phyloP scores from a whole-genome alignment of 2,797 vertebrate genomes.

The Setipinna tenuifilis region DNA sequence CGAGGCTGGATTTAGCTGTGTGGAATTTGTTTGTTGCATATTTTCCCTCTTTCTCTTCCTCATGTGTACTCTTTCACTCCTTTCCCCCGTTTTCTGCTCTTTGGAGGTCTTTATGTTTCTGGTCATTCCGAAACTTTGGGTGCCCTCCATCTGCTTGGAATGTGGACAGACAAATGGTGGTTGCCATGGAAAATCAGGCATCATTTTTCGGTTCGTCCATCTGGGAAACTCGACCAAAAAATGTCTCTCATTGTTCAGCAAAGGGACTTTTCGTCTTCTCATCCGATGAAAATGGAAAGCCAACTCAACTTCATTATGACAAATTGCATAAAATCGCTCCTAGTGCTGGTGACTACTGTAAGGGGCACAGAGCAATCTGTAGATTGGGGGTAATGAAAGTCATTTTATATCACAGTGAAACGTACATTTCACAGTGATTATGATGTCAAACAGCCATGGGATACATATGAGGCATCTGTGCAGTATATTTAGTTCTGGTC shows the following conservation, averaged over 20 bases:
- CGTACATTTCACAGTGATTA: neutral
- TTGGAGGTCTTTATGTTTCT: constrained; percentile 67
- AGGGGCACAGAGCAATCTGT: neutral
- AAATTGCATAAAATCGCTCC: neutral
- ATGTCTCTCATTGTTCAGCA: constrained; percentile 39
- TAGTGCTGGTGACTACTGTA: constrained; percentile 17
- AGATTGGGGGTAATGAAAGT: neutral
- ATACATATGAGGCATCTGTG: neutral
- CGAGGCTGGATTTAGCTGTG: constrained; percentile 68
- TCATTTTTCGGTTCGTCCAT: constrained; percentile 35
- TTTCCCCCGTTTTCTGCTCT: constrained; percentile 42
- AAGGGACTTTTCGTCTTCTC: constrained; percentile 29
- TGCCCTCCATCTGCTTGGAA: constrained; percentile 60
- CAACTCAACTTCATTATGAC: constrained; percentile 35
- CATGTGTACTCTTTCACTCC: constrained; percentile 22
- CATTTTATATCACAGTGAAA: neutral
- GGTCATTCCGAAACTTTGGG: constrained; percentile 46
- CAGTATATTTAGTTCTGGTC: neutral
- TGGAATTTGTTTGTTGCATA: constrained; percentile 73
- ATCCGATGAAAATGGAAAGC: constrained; percentile 25
- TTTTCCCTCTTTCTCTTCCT: constrained; percentile 57
- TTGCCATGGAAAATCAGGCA: constrained; percentile 52
- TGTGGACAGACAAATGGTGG: constrained; percentile 40
- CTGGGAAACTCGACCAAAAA: constrained; percentile 34
- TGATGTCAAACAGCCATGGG: neutral